These are phyloP conservation scores for Tapirus indicus DNA, from an alignment of 2,797 vertebrate genomes.

Conservation along the genomic window DNA sequence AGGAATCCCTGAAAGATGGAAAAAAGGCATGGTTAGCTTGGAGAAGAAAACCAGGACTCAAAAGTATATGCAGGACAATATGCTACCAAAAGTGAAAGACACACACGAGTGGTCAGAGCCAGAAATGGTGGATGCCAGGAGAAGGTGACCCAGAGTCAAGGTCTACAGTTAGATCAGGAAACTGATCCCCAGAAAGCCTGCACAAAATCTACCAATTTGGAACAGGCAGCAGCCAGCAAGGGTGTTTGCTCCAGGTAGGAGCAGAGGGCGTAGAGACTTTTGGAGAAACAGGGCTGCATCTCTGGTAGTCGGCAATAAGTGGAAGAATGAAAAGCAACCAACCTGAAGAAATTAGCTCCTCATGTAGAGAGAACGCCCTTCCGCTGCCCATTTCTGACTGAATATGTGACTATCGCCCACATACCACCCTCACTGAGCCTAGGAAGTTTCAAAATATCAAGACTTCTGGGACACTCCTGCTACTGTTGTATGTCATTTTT, in stretches of 20 bases:
- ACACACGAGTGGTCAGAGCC: fast-evolving
- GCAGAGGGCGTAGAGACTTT: too few relatives aligned
- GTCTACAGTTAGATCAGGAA: neutral
- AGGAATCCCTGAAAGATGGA: neutral
- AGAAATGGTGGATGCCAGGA: fast-evolving
- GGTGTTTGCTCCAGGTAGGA: fast-evolving
- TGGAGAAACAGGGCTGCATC: neutral
- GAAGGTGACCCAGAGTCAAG: neutral
- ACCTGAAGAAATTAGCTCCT: neutral
- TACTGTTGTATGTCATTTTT: neutral
- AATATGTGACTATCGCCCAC: fast-evolving
- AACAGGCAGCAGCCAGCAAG: neutral
- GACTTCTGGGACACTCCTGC: neutral
- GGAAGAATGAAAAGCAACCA: neutral
- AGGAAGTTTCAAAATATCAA: neutral
- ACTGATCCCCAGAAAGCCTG: fast-evolving
- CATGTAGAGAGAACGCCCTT: fast-evolving
- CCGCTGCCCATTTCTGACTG: too few relatives aligned
- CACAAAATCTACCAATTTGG: fast-evolving
- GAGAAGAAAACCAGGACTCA: neutral
- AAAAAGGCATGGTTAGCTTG: neutral
- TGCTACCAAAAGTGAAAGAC: fast-evolving
- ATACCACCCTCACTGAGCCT: neutral
- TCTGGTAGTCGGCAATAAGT: neutral
- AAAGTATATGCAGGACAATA: fast-evolving